Base-by-base conservation (phyloP, 2,888 invertebrate species). In the Onthophagus sagittarius region DNA sequence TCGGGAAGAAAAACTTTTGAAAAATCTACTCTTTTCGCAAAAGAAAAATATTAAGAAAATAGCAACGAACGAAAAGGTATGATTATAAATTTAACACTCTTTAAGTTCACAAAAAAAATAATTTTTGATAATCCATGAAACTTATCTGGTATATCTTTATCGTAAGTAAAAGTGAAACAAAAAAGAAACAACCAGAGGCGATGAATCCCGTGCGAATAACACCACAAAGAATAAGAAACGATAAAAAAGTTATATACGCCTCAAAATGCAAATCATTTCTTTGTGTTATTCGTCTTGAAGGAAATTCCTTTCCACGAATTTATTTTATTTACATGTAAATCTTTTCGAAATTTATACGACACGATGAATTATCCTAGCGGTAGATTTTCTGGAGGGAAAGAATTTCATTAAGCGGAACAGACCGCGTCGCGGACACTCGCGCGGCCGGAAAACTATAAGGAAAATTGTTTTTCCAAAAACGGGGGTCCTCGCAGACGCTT, bases 351-450 rank as follows among this genome's bases (percentile, higher is more conserved):
- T 23, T 23, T 23, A 23, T 23, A 23, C 23, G 23, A 23, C 23
- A 23, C 23, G 23, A 23, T 23, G 23, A 23, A 23, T 23, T 23
- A 23, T 23, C 23, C 23, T 23, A 3, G 23, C 23, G 23, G 23
- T 23, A 23, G 23, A 23, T 53, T 53, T 53, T 53, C 39, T 53
- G 9, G 39, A 53, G 23, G 3, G 63, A 14, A n/a, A 23, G 64
- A 64, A 64, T 64, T 64, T 64, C 64, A 64, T 64, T 64, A 64
- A 14, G 64, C 64, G 64, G 64, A 64, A 64, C 13, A 11, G 9
- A 23, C 15, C 64, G 15, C 9, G n/a, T 11, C 23, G 64, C 64
- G 15, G 15, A 15, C 64, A 15, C 64, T 23, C 64, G 13, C 64
- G 14, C 64, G 15, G 64, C 64, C 13, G 15, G 14, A 23, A 64